Conservation (phyloP, 92 coral and sea anemone genomes). For the Porites evermanni region DNA sequence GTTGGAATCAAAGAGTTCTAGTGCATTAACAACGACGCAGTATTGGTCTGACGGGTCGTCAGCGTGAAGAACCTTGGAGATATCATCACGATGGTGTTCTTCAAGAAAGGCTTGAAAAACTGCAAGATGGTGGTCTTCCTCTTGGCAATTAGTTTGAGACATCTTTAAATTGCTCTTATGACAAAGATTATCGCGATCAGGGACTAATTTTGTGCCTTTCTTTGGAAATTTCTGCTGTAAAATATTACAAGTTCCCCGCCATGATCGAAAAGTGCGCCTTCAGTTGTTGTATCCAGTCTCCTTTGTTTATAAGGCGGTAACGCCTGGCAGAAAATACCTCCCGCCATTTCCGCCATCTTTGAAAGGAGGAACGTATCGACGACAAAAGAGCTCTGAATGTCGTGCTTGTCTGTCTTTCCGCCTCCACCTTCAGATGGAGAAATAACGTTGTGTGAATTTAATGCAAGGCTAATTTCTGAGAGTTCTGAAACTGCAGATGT, state of each 20-base stretch:
- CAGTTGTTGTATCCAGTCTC: slow-evolving; percentile 33
- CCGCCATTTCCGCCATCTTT: slow-evolving; percentile 51
- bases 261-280: slow-evolving; percentile 1
- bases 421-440: slow-evolving; percentile 77
- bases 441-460: slow-evolving; percentile 86
- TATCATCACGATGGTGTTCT: slow-evolving; percentile 80
- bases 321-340: slow-evolving; percentile 36
- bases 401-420: slow-evolving; percentile 84
- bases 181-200: not conserved
- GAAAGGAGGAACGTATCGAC: not conserved
- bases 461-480: slow-evolving; percentile 79
- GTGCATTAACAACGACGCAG: slow-evolving; percentile 86
- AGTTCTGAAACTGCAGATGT: slow-evolving; percentile 70
- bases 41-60: slow-evolving; percentile 83
- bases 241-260: not conserved
- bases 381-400: slow-evolving; percentile 43
- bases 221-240: not conserved
- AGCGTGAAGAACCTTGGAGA: slow-evolving; percentile 72
- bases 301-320: not conserved
- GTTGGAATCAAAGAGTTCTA: slow-evolving; percentile 93
- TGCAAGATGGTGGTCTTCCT: slow-evolving; percentile 59
- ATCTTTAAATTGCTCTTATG: not conserved
- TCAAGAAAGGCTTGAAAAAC: slow-evolving; percentile 87
- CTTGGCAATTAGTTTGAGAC: slow-evolving; percentile 43
- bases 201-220: not conserved